Evolutionary conservation across 2,888 invertebrate genomes (phyloP), one percentile per base, ranked within the genome.

Genomic region (Mylabris sibirica): DNA sequence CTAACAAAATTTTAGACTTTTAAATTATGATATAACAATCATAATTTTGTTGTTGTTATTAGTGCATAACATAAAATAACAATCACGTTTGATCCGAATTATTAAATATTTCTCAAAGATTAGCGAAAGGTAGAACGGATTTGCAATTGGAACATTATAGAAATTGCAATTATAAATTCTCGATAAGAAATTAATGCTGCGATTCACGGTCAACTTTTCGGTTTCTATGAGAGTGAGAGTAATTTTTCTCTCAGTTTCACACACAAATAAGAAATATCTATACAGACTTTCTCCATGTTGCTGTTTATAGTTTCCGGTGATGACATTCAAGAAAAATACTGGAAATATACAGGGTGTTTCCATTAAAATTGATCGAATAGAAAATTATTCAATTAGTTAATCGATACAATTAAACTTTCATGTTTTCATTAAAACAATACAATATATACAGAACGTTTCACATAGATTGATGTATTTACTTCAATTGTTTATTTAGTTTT

Each of bases 261-360:
- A 30, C 30, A 30, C 4, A 30, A 30, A 30, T 6, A 30, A 4
- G 0, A 24, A 3, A 5, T 26, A 57, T 57, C 57, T 49, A n/a
- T n/a, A 20, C 20, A 49, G 57, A 57, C 57, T 57, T 57, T 57
- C 57, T 26, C 57, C 26, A 26, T 57, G 49, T 49, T 8, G 9
- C 20, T 9, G 24, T 14, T n/a, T 57, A 26, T 26, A n/a, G 57
- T 57, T 57, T 57, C 57, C 57, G 24, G 24, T 26, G 26, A 26
- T 57, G 57, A 57, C n/a, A n/a, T 22, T 22, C 3, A 26, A 14
- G 26, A 26, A 26, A 26, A 57, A 49, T 8, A 20, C 9, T 22
- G 49, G 9, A 49, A 49, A 49, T 20, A 20, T 22, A 17, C 6
- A 2, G 26, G 6, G 26, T 8, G 30, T 30, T 30, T 30, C 49